Evolutionary conservation across 2,888 invertebrate species (phyloP), one percentile per base, ranked within the genome.

Genomic region (Phengaris arion): DNA sequence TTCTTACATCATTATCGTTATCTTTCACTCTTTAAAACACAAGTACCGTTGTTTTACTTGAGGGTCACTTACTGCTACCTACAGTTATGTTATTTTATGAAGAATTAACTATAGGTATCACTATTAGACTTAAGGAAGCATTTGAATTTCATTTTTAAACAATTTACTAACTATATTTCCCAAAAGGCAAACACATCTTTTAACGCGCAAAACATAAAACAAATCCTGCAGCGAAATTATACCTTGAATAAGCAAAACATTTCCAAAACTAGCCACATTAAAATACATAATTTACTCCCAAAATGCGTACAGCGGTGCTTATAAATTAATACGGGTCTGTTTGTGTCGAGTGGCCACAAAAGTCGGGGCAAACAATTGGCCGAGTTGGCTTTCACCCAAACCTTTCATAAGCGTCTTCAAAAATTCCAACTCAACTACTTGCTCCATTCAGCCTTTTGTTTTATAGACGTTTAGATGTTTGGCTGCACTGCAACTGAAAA

Each of bases 291-390:
- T 69, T 75, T 69, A 75, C 69, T 54, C 75, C 48, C 76, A 79
- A 77, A 80, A 76, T 75, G 75, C 75, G 75, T 75, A 75, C 55
- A 74, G 46, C 75, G 51, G 79, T 76, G 79, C 77, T 82, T 82
- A 83, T 81, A 83, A 82, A 85, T 84, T 85, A 83, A 85, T 82
- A 83, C 80, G 79, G 78, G 77, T 80, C 81, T 81, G 82, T 83
- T 85, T 86, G 84, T 83, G 82, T 79, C 77, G 79, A 81, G 77
- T 81, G 80, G 78, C 82, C 81, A 82, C 86, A 85, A 85, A 85
- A 83, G 84, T 84, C 80, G 81, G 82, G 81, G 82, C 83, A 82
- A 85, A 85, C 85, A 86, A 86, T 85, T 82, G 85, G 78, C 82
- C 79, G 75, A 79, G 79, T 82, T 75, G 75, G 75, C 75, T 75